These are phyloP conservation scores for Pyrgus malvae DNA, from an alignment of 2,888 invertebrate species.

Conservation along the genomic window DNA sequence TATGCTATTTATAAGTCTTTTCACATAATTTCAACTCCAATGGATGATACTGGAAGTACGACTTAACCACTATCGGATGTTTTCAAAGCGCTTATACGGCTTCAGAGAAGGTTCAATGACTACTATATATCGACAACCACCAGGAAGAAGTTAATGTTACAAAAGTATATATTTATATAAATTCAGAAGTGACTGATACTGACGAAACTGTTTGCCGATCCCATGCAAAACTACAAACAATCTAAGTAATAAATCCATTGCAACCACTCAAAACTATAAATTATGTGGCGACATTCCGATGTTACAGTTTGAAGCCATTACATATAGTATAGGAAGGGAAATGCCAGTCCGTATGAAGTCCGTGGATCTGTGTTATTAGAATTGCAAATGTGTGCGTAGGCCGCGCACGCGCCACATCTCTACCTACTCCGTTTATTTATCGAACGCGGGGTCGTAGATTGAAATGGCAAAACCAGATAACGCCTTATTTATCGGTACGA, in stretches of 20 bases:
- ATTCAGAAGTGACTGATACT: no score
- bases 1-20: no score
- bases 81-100: no score
- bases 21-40: no score
- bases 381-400: slow-evolving; percentile 59
- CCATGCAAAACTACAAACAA: no score
- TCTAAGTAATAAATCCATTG: background rate
- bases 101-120: no score
- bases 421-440: slow-evolving; percentile 31
- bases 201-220: no score
- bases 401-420: slow-evolving; percentile 60
- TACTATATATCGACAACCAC: no score
- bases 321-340: slow-evolving; percentile 18
- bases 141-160: no score
- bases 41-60: no score
- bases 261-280: background rate
- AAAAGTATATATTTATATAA: no score
- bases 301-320: background rate
- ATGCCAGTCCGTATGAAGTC: slow-evolving; percentile 31
- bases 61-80: no score
- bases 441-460: slow-evolving; percentile 22
- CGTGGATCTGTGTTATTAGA: slow-evolving; percentile 49
- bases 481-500: slow-evolving; percentile 22
- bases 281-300: background rate
- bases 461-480: slow-evolving; percentile 26